phyloP scores from a whole-genome alignment of 2,888 invertebrate species.

The Cryptocephalus primarius region DNA sequence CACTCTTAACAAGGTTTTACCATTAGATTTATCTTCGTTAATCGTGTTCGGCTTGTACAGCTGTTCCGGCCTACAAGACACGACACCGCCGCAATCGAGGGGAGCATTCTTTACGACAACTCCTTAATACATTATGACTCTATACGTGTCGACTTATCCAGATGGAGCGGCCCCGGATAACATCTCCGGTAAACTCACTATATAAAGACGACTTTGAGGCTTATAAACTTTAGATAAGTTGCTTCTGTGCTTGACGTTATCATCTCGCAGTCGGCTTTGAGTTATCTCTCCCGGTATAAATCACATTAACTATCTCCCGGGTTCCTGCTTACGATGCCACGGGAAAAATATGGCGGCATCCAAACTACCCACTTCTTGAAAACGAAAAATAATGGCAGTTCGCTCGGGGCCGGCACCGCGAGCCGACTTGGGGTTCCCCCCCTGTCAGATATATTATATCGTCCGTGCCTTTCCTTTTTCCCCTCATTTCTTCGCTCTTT shows the following conservation, averaged over 20 bases:
- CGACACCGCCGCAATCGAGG: conserved; percentile 11
- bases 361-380: conserved; percentile 29
- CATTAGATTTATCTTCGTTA: conserved; percentile 39
- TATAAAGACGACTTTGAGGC: conserved; percentile 11
- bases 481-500: no score
- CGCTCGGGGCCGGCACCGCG: conserved; percentile 26
- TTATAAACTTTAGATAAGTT: conserved; percentile 32
- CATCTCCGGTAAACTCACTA: conserved; percentile 7
- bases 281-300: conserved; percentile 32
- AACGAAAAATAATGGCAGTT: conserved; percentile 31
- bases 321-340: conserved; percentile 24
- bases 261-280: conserved; percentile 28
- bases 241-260: conserved; percentile 35
- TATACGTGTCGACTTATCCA: conserved; percentile 21
- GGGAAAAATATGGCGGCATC: conserved; percentile 30
- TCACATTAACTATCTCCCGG: conserved; percentile 33
- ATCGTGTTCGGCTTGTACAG: conserved; percentile 37
- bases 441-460: background rate
- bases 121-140: conserved; percentile 28
- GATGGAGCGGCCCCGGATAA: conserved; percentile 26
- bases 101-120: conserved; percentile 23
- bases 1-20: conserved; percentile 36
- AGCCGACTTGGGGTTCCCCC: conserved; percentile 20
- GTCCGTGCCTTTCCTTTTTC: background rate
- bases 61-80: conserved; percentile 32